Percentiles rank a stretch among this genome's conserved stretches.
Conservation (phyloP, 2,888 invertebrate species). For the Ischnus inquisitorius region DNA sequence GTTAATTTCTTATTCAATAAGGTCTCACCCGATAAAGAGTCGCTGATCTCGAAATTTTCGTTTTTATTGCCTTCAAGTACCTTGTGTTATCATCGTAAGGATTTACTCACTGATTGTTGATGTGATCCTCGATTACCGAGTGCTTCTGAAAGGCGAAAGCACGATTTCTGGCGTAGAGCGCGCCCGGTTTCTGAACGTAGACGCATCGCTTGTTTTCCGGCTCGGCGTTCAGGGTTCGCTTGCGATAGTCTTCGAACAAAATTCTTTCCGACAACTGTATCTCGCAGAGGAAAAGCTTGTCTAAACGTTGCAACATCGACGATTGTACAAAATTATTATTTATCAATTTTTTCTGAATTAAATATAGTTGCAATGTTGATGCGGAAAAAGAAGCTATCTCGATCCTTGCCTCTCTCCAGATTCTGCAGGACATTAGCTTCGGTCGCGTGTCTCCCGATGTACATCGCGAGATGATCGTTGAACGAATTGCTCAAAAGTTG, state of each 20-base stretch:
- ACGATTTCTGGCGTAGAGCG: constrained; percentile 89
- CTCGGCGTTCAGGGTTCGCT: constrained; percentile 86
- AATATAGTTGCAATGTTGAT: too few species aligned
- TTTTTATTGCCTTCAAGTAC: too few species aligned
- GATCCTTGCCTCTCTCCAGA: neutral
- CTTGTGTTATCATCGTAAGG: too few species aligned
- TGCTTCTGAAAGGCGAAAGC: constrained; percentile 91
- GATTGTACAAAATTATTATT: neutral
- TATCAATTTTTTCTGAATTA: too few species aligned
- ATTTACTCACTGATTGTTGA: constrained; percentile 90
- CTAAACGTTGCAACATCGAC: constrained; percentile 59
- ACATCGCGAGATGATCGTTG: constrained; percentile 1
- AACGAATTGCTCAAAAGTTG: neutral
- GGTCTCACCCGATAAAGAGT: too few species aligned
- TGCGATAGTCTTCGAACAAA: constrained; percentile 90
- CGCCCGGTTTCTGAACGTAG: constrained; percentile 91
- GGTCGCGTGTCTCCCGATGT: neutral
- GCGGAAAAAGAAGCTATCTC: neutral
- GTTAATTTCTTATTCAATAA: too few species aligned
- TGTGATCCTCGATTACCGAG: constrained; percentile 88
- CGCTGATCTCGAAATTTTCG: too few species aligned
- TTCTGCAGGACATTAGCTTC: neutral
- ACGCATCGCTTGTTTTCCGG: constrained; percentile 90
- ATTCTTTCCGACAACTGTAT: constrained; percentile 89
- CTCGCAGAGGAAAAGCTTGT: constrained; percentile 89